Evolutionary conservation across 2,797 vertebrate species (phyloP).

Genomic region (Emys orbicularis): DNA sequence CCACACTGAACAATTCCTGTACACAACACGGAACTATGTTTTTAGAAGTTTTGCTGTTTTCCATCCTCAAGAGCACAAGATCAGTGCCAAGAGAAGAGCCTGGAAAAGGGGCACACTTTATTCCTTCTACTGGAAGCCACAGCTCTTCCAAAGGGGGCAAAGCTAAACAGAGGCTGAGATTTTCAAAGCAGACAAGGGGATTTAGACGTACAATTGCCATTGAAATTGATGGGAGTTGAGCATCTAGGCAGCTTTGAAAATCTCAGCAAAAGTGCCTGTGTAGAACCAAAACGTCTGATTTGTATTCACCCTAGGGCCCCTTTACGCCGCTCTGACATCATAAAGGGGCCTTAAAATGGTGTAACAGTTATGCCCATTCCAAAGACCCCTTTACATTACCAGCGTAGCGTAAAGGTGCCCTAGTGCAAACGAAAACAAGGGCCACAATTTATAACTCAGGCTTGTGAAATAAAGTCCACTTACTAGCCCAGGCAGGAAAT

Average conservation of each 20-base stretch:
- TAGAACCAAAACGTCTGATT: background rate
- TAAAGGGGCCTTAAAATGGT: background rate
- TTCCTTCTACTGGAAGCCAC: background rate
- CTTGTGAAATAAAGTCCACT: background rate
- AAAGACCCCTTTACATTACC: background rate
- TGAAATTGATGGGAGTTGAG: background rate
- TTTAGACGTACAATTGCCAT: no score
- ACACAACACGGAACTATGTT: background rate
- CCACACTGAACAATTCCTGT: background rate
- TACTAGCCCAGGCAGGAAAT: background rate
- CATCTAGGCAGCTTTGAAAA: background rate
- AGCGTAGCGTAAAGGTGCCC: background rate
- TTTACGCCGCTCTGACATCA: background rate
- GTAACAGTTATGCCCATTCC: background rate
- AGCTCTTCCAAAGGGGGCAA: background rate
- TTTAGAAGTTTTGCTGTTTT: background rate
- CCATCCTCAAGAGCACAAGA: background rate
- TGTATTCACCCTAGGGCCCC: accelerated
- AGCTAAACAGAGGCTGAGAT: background rate
- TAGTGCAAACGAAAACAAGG: background rate
- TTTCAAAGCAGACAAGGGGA: background rate
- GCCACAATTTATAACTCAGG: accelerated
- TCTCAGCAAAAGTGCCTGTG: background rate
- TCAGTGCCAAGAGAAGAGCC: background rate
- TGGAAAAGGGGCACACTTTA: background rate